A percentile compares a stretch with the other conserved stretches of the same genome.
Conservation (phyloP, 2,888 invertebrate species). For the Xanthorhoe spadicearia region DNA sequence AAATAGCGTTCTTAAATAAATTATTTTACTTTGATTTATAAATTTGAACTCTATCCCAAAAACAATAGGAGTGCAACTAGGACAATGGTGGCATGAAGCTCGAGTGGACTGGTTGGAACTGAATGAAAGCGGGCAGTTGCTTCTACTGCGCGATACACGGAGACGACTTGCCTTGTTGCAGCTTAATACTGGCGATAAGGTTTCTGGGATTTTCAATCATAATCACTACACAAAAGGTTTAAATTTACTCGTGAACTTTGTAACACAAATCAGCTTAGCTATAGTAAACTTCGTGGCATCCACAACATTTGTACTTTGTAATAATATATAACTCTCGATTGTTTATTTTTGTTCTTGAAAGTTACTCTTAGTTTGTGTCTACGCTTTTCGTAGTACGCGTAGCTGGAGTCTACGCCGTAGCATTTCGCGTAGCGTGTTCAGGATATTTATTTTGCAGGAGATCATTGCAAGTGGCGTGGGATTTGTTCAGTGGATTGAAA, state of each 20-base stretch:
- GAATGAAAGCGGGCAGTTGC: slow-evolving; percentile 96
- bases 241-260: background rate
- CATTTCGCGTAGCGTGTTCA: slow-evolving; percentile 1
- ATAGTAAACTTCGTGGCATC: background rate
- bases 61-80: slow-evolving; percentile 84
- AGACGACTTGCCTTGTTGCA: slow-evolving; percentile 87
- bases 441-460: slow-evolving; percentile 65
- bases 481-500: slow-evolving; percentile 93
- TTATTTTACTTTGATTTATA: background rate
- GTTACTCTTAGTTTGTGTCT: background rate
- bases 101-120: slow-evolving; percentile 99
- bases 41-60: background rate
- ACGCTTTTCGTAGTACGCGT: background rate
- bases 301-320: too few relatives aligned
- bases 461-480: slow-evolving; percentile 89
- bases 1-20: background rate
- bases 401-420: slow-evolving; percentile 26
- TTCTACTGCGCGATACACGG: slow-evolving; percentile 96
- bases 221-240: background rate
- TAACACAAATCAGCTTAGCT: background rate
- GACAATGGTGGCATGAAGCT: slow-evolving; percentile 95
- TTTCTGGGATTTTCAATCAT: slow-evolving; percentile 34
- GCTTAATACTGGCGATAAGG: slow-evolving; percentile 84
- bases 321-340: background rate
- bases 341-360: background rate